phyloP scores from a whole-genome alignment of 1,140 invertebrate genomes.

The Dinoponera quadriceps region DNA sequence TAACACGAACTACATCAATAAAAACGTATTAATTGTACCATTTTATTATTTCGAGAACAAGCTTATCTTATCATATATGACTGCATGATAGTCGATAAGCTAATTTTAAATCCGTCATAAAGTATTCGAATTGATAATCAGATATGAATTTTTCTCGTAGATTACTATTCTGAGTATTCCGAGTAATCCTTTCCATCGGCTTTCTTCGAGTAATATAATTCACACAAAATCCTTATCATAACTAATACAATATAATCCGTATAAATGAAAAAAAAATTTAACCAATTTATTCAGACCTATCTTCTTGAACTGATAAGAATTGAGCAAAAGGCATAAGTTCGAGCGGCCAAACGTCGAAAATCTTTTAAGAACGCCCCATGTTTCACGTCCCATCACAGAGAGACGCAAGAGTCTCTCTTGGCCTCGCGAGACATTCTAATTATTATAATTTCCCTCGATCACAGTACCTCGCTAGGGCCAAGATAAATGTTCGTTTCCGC shows the following conservation, averaged over 20 bases:
- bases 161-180: slow-evolving; percentile 18
- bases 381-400: slow-evolving; percentile 29
- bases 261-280: neutral
- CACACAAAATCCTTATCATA: neutral
- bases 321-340: neutral
- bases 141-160: slow-evolving; percentile 13
- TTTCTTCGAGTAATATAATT: neutral
- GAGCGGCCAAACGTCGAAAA: neutral
- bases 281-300: no score
- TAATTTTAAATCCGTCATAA: slow-evolving; percentile 27
- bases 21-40: neutral
- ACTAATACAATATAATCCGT: neutral
- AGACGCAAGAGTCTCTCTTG: slow-evolving; percentile 18
- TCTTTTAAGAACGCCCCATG: neutral
- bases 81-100: slow-evolving; percentile 16
- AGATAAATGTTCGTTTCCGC: neutral
- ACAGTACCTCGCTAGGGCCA: neutral
- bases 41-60: neutral
- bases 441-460: slow-evolving; percentile 43
- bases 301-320: neutral
- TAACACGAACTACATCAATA: neutral
- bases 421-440: slow-evolving; percentile 22
- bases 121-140: slow-evolving; percentile 7
- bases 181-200: neutral
- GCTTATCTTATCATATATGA: neutral